phyloP scores from a whole-genome alignment of 2,888 invertebrate genomes.

The Agonopterix subpropinquella region DNA sequence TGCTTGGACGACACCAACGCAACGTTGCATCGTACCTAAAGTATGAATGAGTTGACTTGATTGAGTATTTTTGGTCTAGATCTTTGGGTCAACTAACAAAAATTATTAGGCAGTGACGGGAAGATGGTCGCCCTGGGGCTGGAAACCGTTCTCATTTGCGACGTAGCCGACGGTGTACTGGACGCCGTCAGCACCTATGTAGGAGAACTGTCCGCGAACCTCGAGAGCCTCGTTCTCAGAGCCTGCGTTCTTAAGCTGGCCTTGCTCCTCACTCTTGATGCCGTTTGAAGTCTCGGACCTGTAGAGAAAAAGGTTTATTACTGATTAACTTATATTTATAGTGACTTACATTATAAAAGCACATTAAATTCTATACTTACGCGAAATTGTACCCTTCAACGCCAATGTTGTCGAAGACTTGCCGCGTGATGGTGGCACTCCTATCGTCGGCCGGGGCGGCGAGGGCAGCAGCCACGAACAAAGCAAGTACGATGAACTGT shows the following conservation, averaged over 20 bases:
- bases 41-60: conserved; percentile 6
- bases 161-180: conserved; percentile 61
- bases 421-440: conserved; percentile 26
- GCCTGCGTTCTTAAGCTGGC: conserved; percentile 54
- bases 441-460: conserved; percentile 42
- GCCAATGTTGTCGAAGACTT: conserved; percentile 40
- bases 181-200: conserved; percentile 59
- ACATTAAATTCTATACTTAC: conserved; percentile 34
- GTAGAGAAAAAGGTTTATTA: background rate
- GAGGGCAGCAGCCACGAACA: conserved; percentile 40
- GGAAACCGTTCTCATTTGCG: conserved; percentile 73
- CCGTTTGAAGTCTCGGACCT: conserved; percentile 54
- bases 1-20: conserved; percentile 14
- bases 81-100: background rate
- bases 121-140: conserved; percentile 48
- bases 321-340: too few species aligned
- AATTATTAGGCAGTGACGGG: conserved; percentile 18
- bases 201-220: conserved; percentile 66
- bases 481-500: conserved; percentile 59
- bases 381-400: conserved; percentile 34
- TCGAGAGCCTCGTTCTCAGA: conserved; percentile 55
- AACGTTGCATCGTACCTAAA: too few species aligned
- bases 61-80: conserved; percentile 40
- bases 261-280: conserved; percentile 35
- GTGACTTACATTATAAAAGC: too few species aligned